These are phyloP conservation scores for Microcebus lehilahytsara DNA, from an alignment of 2,113 vertebrate genomes.

Conservation along the genomic window DNA sequence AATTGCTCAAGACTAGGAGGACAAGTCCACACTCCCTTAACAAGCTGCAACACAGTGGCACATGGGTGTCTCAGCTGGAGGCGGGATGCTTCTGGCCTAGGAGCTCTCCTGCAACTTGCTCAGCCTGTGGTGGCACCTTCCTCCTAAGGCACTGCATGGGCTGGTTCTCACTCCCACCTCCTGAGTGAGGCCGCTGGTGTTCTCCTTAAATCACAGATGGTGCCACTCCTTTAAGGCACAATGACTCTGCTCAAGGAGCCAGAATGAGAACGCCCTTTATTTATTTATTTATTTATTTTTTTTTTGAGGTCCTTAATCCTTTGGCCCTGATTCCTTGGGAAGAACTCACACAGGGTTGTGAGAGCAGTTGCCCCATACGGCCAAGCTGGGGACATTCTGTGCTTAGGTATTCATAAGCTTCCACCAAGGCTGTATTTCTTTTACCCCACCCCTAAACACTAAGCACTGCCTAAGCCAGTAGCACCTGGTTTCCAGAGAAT, in stretches of 20 bases:
- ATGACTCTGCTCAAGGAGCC: not conserved
- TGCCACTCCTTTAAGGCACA: not conserved
- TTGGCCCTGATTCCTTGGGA: constrained; percentile 2
- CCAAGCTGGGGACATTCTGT: not conserved
- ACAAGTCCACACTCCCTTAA: constrained; percentile 51
- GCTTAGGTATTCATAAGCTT: not conserved
- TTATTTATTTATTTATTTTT: no score
- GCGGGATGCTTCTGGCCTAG: constrained; percentile 45
- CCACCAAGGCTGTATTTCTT: constrained; percentile 26
- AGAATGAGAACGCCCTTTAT: not conserved
- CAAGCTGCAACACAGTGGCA: constrained; percentile 49
- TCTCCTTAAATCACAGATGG: not conserved
- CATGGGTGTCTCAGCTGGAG: not conserved
- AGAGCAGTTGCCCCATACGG: not conserved
- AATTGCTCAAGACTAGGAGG: constrained; percentile 61
- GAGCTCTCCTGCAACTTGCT: not conserved
- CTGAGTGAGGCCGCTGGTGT: not conserved
- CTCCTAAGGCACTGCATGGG: not conserved
- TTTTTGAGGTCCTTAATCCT: not conserved
- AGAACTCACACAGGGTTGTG: not conserved
- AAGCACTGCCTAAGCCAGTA: constrained; percentile 44
- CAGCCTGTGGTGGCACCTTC: not conserved
- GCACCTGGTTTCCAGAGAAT: constrained; percentile 59
- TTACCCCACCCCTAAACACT: constrained; percentile 48
- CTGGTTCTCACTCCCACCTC: not conserved